These are phyloP conservation scores for Oxytorus armatus DNA, from an alignment of 2,888 invertebrate genomes.

Conservation along the genomic window DNA sequence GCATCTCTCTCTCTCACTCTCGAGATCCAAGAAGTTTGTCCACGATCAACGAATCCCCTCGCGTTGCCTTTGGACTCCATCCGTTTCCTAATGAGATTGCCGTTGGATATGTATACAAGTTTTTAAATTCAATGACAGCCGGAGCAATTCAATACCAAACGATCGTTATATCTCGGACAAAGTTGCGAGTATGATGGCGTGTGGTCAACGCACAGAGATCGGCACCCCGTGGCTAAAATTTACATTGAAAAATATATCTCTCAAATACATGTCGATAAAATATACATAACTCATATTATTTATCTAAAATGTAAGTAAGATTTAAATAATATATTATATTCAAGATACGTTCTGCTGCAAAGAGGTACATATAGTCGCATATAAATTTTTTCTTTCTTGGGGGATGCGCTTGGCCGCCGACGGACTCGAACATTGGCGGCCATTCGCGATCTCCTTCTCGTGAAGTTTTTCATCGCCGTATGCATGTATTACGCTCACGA, in stretches of 20 bases:
- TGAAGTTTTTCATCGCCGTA: constrained; percentile 62
- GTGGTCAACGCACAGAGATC: constrained; percentile 5
- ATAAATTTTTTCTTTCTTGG: no score
- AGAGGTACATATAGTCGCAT: no score
- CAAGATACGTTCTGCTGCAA: no score
- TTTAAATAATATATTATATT: no score
- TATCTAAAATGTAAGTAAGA: no score
- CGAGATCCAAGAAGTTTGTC: constrained; percentile 36
- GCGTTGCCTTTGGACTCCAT: not conserved
- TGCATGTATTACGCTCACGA: constrained; percentile 69
- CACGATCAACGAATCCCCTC: not conserved
- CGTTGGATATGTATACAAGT: not conserved
- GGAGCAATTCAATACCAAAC: constrained; percentile 50
- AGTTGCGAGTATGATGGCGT: constrained; percentile 26
- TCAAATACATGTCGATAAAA: no score
- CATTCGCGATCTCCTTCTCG: constrained; percentile 66
- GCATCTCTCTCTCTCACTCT: no score
- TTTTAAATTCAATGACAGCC: constrained; percentile 2
- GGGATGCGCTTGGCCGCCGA: constrained; percentile 34
- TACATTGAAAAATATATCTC: no score
- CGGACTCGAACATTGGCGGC: constrained; percentile 25
- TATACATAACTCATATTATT: no score
- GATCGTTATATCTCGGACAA: constrained; percentile 63
- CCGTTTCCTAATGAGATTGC: not conserved
- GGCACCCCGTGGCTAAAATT: no score